Evolutionary conservation across 1,140 invertebrate genomes (phyloP).

Genomic region (Ylistrum balloti): DNA sequence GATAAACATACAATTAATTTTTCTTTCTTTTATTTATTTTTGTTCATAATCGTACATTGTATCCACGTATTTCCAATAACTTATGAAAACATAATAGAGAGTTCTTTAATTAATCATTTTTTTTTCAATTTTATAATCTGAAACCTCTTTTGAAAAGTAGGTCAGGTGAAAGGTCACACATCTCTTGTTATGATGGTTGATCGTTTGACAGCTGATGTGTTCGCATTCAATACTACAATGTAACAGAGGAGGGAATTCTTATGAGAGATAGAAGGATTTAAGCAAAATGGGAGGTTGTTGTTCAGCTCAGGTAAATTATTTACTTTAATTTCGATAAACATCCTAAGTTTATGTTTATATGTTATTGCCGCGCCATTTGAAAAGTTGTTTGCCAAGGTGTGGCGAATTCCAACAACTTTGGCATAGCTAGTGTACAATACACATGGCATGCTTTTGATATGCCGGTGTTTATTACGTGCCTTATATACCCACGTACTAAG

Average conservation of each 20-base stretch:
- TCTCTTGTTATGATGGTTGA: constrained; percentile 28
- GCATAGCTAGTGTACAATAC: background rate
- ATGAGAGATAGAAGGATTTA: background rate
- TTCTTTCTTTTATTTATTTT: background rate
- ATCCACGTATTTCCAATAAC: no score
- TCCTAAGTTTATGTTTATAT: constrained; percentile 9
- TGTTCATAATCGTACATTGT: background rate
- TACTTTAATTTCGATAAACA: background rate
- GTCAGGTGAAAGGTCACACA: constrained; percentile 20
- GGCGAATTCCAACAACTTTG: background rate
- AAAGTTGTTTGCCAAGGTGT: constrained; percentile 14
- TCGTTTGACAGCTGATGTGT: constrained; percentile 37
- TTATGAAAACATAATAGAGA: no score
- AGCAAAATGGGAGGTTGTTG: constrained; percentile 67
- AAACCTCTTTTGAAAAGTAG: background rate
- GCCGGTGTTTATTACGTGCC: no score
- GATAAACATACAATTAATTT: background rate
- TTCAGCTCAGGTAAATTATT: constrained; percentile 63
- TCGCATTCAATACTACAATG: background rate
- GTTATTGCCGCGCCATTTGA: background rate
- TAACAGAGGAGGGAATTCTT: background rate
- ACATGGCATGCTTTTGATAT: background rate
- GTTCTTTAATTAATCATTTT: no score
- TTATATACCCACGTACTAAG: no score
- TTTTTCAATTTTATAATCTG: background rate